These are phyloP conservation scores for Drosophila acutilabella DNA, from an alignment of 2,888 invertebrate species.

Conservation along the genomic window DNA sequence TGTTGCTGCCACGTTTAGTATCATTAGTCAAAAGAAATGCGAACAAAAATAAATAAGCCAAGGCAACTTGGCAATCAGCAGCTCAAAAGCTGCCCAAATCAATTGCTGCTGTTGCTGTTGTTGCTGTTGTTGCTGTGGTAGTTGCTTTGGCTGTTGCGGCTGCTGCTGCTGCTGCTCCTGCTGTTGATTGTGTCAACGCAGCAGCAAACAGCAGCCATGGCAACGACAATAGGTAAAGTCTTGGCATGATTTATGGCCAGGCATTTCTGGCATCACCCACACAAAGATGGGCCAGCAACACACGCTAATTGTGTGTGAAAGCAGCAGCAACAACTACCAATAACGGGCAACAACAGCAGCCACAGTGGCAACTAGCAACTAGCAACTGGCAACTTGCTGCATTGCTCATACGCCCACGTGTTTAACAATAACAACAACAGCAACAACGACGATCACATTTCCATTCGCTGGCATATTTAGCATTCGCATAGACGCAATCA, in stretches of 20 bases:
- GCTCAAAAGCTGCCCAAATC: constrained; percentile 81
- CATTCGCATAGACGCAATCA: constrained; percentile 78
- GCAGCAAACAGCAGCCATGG: constrained; percentile 20
- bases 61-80: constrained; percentile 68
- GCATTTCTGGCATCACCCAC: constrained; percentile 59
- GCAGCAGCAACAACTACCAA: constrained; percentile 56
- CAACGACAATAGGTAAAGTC: constrained; percentile 61
- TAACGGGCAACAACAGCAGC: constrained; percentile 15
- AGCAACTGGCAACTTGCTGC: constrained; percentile 45
- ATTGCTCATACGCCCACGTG: constrained; percentile 76
- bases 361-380: constrained; percentile 1
- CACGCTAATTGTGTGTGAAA: constrained; percentile 72
- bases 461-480: constrained; percentile 78
- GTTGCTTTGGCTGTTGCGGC: constrained; percentile 18
- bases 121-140: constrained; percentile 17
- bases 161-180: constrained; percentile 24
- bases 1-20: constrained; percentile 68
- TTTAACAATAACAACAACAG: constrained; percentile 22
- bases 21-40: constrained; percentile 77
- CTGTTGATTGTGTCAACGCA: constrained; percentile 52
- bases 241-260: constrained; percentile 76
- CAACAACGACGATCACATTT: constrained; percentile 58
- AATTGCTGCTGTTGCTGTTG: constrained; percentile 71
- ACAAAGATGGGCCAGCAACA: constrained; percentile 57
- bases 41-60: constrained; percentile 53